phyloP scores from a whole-genome alignment of 2,888 invertebrate genomes.

The Noctua janthe region DNA sequence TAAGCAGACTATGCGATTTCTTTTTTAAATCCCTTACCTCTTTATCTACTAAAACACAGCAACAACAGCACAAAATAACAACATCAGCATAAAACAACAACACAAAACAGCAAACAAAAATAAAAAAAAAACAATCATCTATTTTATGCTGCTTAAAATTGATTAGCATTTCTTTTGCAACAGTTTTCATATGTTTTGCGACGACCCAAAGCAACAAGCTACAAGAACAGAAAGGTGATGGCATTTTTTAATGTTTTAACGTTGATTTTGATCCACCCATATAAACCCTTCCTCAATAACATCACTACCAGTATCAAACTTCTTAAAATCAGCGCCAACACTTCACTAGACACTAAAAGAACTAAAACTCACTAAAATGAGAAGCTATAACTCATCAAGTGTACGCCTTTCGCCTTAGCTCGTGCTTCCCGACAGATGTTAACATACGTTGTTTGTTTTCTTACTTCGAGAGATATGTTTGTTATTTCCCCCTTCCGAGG shows the following conservation, averaged over 20 bases:
- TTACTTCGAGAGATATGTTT: constrained; percentile 89
- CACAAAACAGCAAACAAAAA: too few relatives aligned
- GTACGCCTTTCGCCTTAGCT: constrained; percentile 68
- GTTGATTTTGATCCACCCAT: background rate
- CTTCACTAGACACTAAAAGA: constrained; percentile 28
- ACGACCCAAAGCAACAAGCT: background rate
- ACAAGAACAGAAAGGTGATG: background rate
- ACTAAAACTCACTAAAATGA: constrained; percentile 60
- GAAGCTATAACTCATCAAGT: constrained; percentile 68
- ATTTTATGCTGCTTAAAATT: background rate
- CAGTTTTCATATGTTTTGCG: background rate
- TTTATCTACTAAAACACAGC: too few relatives aligned
- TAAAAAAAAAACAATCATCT: too few relatives aligned
- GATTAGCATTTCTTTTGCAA: background rate
- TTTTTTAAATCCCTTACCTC: too few relatives aligned
- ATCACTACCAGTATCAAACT: background rate
- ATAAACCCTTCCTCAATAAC: background rate
- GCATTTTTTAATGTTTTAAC: background rate
- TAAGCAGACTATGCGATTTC: too few relatives aligned
- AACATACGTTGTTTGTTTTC: constrained; percentile 90
- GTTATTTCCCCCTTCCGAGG: constrained; percentile 82
- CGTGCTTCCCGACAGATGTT: constrained; percentile 88
- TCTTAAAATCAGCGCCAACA: constrained; percentile 23
- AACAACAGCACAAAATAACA: too few relatives aligned
- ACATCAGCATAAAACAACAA: too few relatives aligned